Percentiles rank a stretch among this genome's conserved stretches.
phyloP scores from a whole-genome alignment of 2,797 vertebrate genomes.

The Crenuchus spilurus region DNA sequence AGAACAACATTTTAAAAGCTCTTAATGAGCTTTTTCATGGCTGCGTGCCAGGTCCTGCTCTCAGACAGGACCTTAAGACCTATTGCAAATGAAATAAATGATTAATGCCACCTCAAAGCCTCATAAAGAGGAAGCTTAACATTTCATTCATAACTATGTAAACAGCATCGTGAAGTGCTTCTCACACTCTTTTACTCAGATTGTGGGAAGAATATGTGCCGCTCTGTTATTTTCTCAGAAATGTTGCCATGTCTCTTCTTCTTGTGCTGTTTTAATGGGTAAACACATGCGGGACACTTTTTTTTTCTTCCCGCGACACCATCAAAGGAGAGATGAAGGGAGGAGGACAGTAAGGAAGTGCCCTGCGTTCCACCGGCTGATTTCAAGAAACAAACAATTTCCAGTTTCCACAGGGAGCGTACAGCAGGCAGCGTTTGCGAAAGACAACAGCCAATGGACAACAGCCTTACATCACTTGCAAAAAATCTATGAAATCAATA shows the following conservation, averaged over 20 bases:
- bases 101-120: no score
- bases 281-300: not conserved
- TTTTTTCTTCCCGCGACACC: not conserved
- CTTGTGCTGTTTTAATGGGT: not conserved
- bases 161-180: not conserved
- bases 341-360: slow-evolving; percentile 35
- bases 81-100: no score
- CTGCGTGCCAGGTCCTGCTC: no score
- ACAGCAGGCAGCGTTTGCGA: slow-evolving; percentile 8
- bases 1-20: no score
- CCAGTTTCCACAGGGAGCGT: slow-evolving; percentile 36
- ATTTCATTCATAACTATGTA: not conserved
- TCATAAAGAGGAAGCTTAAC: not conserved
- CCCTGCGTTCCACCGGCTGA: slow-evolving; percentile 29
- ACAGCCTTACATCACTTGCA: not conserved
- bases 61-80: no score
- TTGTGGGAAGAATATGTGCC: not conserved
- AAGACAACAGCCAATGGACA: not conserved
- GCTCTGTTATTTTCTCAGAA: slow-evolving; percentile 15
- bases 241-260: not conserved
- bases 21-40: no score
- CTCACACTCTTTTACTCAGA: not conserved
- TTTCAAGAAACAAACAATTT: slow-evolving; percentile 48
- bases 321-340: slow-evolving; percentile 26
- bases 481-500: no score